phyloP scores from a whole-genome alignment of 2,888 invertebrate species.

The Zhuqinia jingwanae region DNA sequence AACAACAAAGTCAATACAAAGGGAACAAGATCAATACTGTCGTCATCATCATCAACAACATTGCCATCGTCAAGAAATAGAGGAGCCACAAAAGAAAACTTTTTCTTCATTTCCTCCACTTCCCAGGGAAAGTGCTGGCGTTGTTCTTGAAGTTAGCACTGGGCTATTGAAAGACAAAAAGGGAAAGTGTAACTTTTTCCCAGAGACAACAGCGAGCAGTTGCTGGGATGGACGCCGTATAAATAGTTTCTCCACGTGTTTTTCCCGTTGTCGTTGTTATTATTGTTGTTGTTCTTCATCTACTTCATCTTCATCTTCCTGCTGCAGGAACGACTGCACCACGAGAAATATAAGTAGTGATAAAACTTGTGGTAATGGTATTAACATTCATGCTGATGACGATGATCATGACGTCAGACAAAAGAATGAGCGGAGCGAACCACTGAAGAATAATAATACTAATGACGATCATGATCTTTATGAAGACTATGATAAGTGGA shows the following conservation, averaged over 20 bases:
- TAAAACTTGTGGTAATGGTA: conserved; percentile 36
- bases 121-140: conserved; percentile 38
- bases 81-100: conserved; percentile 58
- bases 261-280: conserved; percentile 15
- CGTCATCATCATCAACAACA: conserved; percentile 38
- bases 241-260: conserved; percentile 47
- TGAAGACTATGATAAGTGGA: conserved; percentile 38
- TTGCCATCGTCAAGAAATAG: background rate
- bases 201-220: conserved; percentile 21
- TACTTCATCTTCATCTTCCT: background rate
- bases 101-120: conserved; percentile 51
- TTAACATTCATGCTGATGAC: conserved; percentile 17
- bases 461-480: conserved; percentile 9
- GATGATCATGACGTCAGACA: conserved; percentile 23
- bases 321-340: background rate
- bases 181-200: conserved; percentile 18
- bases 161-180: conserved; percentile 3
- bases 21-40: conserved; percentile 62
- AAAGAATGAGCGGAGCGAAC: background rate
- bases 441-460: background rate
- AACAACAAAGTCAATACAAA: conserved; percentile 43
- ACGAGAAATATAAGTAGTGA: background rate
- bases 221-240: conserved; percentile 8
- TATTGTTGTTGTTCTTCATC: conserved; percentile 24
- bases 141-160: background rate